Conservation (phyloP, 2,797 vertebrate genomes). For the Pseudomugil gertrudae region DNA sequence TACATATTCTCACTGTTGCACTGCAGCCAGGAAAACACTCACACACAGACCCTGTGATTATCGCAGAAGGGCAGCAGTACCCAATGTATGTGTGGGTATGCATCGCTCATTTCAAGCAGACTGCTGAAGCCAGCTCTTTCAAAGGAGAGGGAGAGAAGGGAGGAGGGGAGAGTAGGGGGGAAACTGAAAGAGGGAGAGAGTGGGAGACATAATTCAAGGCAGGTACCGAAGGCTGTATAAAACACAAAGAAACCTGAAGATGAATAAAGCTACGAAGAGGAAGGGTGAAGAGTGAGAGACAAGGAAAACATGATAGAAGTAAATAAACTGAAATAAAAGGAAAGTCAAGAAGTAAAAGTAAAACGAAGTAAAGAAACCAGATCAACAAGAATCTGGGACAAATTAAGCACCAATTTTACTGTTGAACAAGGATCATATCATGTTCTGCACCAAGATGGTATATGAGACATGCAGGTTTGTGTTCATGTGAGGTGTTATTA, state of each 20-base stretch:
- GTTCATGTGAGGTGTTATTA: background rate
- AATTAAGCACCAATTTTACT: background rate
- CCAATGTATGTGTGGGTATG: constrained; percentile 51
- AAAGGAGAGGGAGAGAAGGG: constrained; percentile 32
- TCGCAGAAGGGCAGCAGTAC: constrained; percentile 39
- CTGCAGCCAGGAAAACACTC: constrained; percentile 56
- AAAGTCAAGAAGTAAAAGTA: background rate
- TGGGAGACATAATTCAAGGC: constrained; percentile 20
- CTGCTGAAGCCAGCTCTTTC: constrained; percentile 79
- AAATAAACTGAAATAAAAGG: background rate
- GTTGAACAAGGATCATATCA: background rate
- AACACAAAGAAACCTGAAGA: constrained; percentile 26
- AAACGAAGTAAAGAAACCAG: background rate
- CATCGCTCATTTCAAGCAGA: constrained; percentile 61
- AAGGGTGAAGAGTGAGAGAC: background rate
- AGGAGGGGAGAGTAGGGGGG: background rate
- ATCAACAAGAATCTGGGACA: background rate
- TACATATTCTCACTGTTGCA: constrained; percentile 57
- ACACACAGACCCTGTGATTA: constrained; percentile 56
- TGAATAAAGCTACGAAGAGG: constrained; percentile 23
- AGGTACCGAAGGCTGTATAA: constrained; percentile 36
- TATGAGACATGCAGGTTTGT: background rate
- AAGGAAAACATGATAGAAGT: background rate
- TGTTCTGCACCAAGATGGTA: background rate
- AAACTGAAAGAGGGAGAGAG: constrained; percentile 11